Base-by-base conservation (phyloP, 1,140 invertebrate genomes). In the Cyclargus thomasi region DNA sequence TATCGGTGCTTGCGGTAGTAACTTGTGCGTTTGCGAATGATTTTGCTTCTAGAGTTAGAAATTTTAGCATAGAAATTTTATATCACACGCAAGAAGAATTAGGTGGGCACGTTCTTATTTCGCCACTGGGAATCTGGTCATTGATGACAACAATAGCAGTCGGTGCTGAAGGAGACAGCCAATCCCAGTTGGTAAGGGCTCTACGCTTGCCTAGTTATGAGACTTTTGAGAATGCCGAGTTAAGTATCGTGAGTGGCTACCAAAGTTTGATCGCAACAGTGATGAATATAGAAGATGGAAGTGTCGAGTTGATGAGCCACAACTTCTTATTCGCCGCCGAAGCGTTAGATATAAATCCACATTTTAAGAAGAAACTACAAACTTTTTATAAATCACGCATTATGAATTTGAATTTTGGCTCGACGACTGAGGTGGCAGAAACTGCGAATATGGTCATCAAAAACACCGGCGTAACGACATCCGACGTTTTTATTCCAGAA, bases 61-160 rank as follows among this genome's bases (percentile, higher is more conserved):
- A 84, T 36, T 83, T 86, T 53, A 84, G 82, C 68, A 72, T 86
- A 4, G 78, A 81, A 69, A 64, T 86, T 21, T 62, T 82, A 22
- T 74, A 84, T 59, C 71, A 75, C 21, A 86, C 83, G 10, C 74
- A 75, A 14, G 21, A 68, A 35, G 69, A 79, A 62, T 75, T 73
- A 1, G 69, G 68, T 1, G 74, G 75, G 8, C 76, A 83, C 69
- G 73, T 79, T 1, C 78, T 85, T 10, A 78, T 86, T 64, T 82
- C 82, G 18, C 80, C 84, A 0, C 80, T 81, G 23, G 81, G 84
- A 59, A 75, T 86, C 57, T 86, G 84, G 84, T 74, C 77, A 39
- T 64, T 86, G 2, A 72, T 86, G 74, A 79, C 80, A 0, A 73
- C 74, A 6, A 69, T 86, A 3, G 75, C 79, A 0, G 17, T 78